These are phyloP conservation scores for Phortica variegata DNA, from an alignment of 1,140 invertebrate species.

Conservation along the genomic window DNA sequence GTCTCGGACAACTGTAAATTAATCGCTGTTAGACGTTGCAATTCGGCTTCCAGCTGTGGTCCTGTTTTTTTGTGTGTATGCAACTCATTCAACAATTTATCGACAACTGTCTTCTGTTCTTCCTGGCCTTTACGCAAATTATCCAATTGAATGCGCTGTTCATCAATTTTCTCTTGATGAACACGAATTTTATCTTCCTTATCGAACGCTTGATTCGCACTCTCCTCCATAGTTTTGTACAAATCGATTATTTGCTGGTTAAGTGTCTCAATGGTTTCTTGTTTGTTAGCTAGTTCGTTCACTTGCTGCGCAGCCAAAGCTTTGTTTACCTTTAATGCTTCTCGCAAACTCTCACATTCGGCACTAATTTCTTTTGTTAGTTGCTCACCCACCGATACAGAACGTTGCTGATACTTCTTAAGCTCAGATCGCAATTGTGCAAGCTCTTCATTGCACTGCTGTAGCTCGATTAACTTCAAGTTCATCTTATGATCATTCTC, in stretches of 20 bases:
- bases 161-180: conserved; percentile 25
- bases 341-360: conserved; percentile 16
- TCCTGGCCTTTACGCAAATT: conserved; percentile 57
- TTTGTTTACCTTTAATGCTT: conserved; percentile 30
- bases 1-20: conserved; percentile 48
- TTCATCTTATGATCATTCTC: conserved; percentile 52
- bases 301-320: conserved; percentile 36
- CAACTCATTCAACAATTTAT: conserved; percentile 30
- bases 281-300: conserved; percentile 31
- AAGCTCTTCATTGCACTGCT: conserved; percentile 51
- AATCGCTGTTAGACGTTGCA: conserved; percentile 26
- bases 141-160: conserved; percentile 60
- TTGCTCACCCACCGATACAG: conserved; percentile 19
- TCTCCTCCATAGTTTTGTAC: conserved; percentile 38
- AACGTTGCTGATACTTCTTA: conserved; percentile 39
- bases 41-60: conserved; percentile 6
- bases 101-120: conserved; percentile 51
- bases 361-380: conserved; percentile 1
- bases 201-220: conserved; percentile 34
- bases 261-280: conserved; percentile 46
- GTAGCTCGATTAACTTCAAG: conserved; percentile 60
- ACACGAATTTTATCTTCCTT: conserved; percentile 36
- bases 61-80: conserved; percentile 13
- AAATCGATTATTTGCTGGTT: conserved; percentile 40
- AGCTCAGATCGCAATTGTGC: conserved; percentile 57